Percentiles rank a stretch among this genome's conserved stretches.
These are phyloP conservation scores for Sebastes oblongus DNA, from an alignment of 2,797 vertebrate species.

Conservation along the genomic window DNA sequence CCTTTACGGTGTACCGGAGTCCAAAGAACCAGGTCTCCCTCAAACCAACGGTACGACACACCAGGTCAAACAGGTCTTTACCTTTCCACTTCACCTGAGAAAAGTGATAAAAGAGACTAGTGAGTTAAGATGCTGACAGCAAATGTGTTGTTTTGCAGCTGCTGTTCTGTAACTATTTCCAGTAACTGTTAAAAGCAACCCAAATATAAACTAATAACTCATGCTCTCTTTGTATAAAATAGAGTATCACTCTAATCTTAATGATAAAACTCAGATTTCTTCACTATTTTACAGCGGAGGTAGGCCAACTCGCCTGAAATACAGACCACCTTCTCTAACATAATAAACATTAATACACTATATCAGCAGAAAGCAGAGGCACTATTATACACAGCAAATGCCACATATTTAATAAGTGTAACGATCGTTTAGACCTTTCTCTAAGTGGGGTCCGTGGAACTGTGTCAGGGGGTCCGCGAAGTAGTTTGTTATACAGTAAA, in stretches of 20 bases:
- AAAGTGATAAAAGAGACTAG: not conserved
- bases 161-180: not conserved
- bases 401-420: not conserved
- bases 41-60: conserved; percentile 91
- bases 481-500: too few species aligned
- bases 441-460: too few species aligned
- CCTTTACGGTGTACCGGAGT: conserved; percentile 90
- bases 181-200: not conserved
- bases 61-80: conserved; percentile 93
- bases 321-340: not conserved
- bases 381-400: not conserved
- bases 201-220: not conserved
- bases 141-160: not conserved
- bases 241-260: not conserved
- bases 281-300: not conserved
- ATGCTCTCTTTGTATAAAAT: not conserved
- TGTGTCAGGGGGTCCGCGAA: too few species aligned
- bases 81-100: conserved; percentile 94
- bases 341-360: not conserved
- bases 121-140: not conserved
- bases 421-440: not conserved
- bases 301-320: not conserved
- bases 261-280: not conserved
- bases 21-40: conserved; percentile 97
- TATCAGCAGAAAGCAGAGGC: not conserved